Conservation (phyloP, 1,140 invertebrate species). For the Cherax destructor region DNA sequence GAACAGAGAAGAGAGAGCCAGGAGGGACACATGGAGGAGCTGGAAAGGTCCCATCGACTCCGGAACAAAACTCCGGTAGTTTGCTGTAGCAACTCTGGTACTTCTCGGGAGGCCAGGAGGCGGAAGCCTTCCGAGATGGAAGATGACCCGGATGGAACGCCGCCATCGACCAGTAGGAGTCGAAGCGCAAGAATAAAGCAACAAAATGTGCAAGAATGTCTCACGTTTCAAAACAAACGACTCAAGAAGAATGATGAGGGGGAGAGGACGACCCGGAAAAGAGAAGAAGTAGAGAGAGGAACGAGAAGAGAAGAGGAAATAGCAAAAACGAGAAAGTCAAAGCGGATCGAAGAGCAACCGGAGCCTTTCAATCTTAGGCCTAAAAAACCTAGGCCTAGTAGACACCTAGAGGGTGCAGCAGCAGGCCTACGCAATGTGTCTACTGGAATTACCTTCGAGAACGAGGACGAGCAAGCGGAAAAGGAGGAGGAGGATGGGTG, state of each 20-base stretch:
- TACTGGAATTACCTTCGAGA: not conserved
- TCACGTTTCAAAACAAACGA: constrained; percentile 12
- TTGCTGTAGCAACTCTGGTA: not conserved
- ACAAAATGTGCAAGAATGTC: constrained; percentile 17
- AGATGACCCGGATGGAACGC: constrained; percentile 26
- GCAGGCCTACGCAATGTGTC: constrained; percentile 36
- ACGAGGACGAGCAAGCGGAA: constrained; percentile 22
- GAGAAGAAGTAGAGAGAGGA: constrained; percentile 21
- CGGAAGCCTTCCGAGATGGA: constrained; percentile 60
- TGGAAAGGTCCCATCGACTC: constrained; percentile 45
- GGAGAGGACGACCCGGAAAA: constrained; percentile 18
- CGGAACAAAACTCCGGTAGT: constrained; percentile 32
- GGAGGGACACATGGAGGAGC: constrained; percentile 3
- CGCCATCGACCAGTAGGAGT: not conserved
- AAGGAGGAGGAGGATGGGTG: constrained; percentile 65
- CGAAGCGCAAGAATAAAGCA: constrained; percentile 8
- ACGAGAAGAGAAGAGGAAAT: constrained; percentile 21
- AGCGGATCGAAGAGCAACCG: constrained; percentile 58
- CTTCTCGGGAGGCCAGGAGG: constrained; percentile 22
- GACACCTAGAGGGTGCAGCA: constrained; percentile 42
- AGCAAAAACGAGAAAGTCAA: constrained; percentile 49
- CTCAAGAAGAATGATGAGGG: constrained; percentile 32
- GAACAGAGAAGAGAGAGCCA: constrained; percentile 25
- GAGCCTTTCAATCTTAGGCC: constrained; percentile 44
- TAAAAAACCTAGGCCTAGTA: constrained; percentile 30